Base-by-base conservation (phyloP, 2,888 invertebrate genomes). In the Pyrgus malvae region DNA sequence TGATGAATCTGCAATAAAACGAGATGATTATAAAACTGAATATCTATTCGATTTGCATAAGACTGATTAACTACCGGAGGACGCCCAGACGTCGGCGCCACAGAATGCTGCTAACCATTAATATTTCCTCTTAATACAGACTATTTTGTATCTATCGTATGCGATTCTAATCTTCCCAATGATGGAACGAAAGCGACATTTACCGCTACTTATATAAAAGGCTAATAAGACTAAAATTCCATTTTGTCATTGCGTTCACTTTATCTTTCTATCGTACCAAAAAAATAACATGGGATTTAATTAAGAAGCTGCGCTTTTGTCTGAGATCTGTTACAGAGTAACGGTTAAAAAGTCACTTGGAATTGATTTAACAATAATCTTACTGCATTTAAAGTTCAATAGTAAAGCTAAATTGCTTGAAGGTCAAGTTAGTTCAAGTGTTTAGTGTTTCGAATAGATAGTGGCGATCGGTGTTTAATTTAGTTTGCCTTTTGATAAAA, bases 11-110 rank as follows among this genome's bases (percentile, higher is more conserved):
- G 65, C 71, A 70, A 73, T 74, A 74, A 50, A 70, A 70, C 69
- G 54, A 58, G 68, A 63, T 70, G 68, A 72, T 79, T 72, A 76
- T 83, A 78, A 81, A 80, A 77, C 75, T 75, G 71, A 79, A 76
- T 76, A 76, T 76, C 69, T 71, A 76, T 76, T 68, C 78, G 67
- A 85, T 86, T 86, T 83, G 80, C 84, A 83, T 86, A 82, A 75
- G 69, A 74, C 70, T 76, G 63, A 79, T 78, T 78, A 79, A 79
- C 81, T 77, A 79, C 58, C 65, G 65, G 74, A 74, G 72, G 72
- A 77, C 71, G 69, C 65, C 68, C 64, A 74, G 74, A 74, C 71
- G 66, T 66, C 68, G 66, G 66, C 57, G 60, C 63, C 68, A 64
- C 72, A 78, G 79, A 85, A 84, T 82, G 77, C 72, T 74, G 75